phyloP scores from a whole-genome alignment of 1,140 invertebrate genomes.

The Drosophila bipectinata region DNA sequence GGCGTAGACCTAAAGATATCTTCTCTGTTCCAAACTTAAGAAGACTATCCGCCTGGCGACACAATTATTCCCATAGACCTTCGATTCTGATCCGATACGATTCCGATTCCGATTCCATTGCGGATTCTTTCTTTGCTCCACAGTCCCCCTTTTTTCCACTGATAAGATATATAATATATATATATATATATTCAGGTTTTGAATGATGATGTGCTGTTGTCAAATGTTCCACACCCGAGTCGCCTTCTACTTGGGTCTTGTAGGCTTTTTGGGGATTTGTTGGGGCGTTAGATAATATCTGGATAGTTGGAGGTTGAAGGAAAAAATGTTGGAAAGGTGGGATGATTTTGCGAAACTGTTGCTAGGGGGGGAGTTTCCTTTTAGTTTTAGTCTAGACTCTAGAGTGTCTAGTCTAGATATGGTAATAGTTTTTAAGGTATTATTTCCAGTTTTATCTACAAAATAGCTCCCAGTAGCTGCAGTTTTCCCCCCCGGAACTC shows the following conservation, averaged over 20 bases:
- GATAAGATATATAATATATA: slow-evolving; percentile 64
- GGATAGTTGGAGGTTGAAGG: background rate
- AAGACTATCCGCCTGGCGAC: slow-evolving; percentile 11
- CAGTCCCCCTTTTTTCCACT: slow-evolving; percentile 14
- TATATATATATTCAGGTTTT: slow-evolving; percentile 33
- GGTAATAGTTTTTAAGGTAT: too few species aligned
- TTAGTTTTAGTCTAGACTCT: too few species aligned
- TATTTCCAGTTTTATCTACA: too few species aligned
- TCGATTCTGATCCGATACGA: slow-evolving; percentile 38
- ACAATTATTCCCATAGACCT: slow-evolving; percentile 30
- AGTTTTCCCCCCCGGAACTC: background rate
- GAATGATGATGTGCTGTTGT: slow-evolving; percentile 80
- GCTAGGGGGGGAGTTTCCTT: background rate
- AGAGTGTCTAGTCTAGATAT: too few species aligned
- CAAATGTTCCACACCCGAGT: slow-evolving; percentile 43
- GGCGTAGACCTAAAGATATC: background rate
- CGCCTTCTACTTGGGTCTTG: background rate
- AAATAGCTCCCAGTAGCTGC: too few species aligned
- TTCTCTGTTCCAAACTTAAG: background rate
- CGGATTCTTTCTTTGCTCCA: slow-evolving; percentile 2
- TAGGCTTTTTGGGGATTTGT: slow-evolving; percentile 70
- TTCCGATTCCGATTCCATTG: background rate
- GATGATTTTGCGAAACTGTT: background rate
- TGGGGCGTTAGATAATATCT: slow-evolving; percentile 76
- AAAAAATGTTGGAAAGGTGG: background rate